Evolutionary conservation across 2,888 invertebrate species (phyloP).

Genomic region (Philereme transversata): DNA sequence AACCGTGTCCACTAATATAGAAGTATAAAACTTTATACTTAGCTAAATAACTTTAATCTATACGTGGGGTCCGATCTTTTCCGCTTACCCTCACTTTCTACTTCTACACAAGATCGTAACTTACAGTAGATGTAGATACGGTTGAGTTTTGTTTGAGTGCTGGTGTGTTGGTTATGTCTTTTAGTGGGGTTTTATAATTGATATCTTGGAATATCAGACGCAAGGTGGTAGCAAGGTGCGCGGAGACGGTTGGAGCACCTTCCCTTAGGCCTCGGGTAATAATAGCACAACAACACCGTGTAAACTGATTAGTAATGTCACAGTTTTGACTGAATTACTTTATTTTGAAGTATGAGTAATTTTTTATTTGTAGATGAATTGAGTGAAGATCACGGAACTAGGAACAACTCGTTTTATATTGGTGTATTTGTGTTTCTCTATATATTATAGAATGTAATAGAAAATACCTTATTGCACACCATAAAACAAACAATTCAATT

Average conservation of each 20-base stretch:
- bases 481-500: too few relatives aligned
- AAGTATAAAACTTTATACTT: conserved; percentile 70
- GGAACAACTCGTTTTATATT: too few relatives aligned
- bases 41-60: conserved; percentile 76
- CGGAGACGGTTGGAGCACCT: conserved; percentile 74
- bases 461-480: too few relatives aligned
- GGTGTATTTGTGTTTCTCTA: too few relatives aligned
- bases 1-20: conserved; percentile 79
- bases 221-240: conserved; percentile 81
- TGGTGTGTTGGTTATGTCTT: conserved; percentile 38
- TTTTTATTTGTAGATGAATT: conserved; percentile 19
- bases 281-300: conserved; percentile 67
- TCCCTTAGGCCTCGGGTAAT: conserved; percentile 54
- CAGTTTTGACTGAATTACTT: conserved; percentile 33
- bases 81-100: conserved; percentile 47
- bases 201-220: conserved; percentile 77
- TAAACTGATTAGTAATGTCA: conserved; percentile 73
- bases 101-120: conserved; percentile 15
- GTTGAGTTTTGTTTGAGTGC: conserved; percentile 18
- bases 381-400: not conserved
- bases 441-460: too few relatives aligned
- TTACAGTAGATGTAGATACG: not conserved
- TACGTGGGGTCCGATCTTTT: conserved; percentile 71
- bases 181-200: conserved; percentile 49
- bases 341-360: conserved; percentile 28